phyloP scores from a whole-genome alignment of 2,888 invertebrate genomes.

The Brachyptera risi region DNA sequence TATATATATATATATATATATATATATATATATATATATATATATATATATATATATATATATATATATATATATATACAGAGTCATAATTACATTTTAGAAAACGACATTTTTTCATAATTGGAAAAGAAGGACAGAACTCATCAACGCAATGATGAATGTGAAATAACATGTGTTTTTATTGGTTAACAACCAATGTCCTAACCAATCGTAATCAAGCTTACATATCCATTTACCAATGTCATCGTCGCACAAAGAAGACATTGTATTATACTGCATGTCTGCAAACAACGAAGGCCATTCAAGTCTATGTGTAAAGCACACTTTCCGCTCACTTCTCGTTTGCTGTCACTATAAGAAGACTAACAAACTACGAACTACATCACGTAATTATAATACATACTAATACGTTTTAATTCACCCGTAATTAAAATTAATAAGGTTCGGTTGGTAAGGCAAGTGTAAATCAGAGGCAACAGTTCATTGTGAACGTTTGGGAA shows the following conservation, averaged over 20 bases:
- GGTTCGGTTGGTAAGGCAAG: not conserved
- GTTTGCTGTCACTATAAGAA: not conserved
- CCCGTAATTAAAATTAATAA: conserved; percentile 12
- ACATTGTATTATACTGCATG: not conserved
- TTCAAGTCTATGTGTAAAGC: conserved; percentile 6
- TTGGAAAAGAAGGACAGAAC: conserved; percentile 12
- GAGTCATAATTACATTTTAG: not conserved
- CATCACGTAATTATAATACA: not conserved
- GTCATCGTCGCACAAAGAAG: conserved; percentile 13
- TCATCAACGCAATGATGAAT: conserved; percentile 12
- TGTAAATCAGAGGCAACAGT: not conserved
- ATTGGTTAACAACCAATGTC: conserved; percentile 17
- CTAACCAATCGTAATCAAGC: conserved; percentile 21
- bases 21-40: too few species aligned
- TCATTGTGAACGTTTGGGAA: too few species aligned
- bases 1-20: too few species aligned
- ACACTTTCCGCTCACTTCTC: conserved; percentile 6
- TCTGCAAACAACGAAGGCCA: conserved; percentile 12
- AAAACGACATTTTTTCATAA: conserved; percentile 3
- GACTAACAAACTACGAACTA: not conserved
- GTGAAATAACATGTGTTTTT: conserved; percentile 15
- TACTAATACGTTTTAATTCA: not conserved
- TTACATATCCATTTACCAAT: conserved; percentile 19
- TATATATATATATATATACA: too few species aligned
- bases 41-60: too few species aligned